Evolutionary conservation across 1,140 invertebrate species (phyloP), one percentile per base, ranked within the genome.

Genomic region (Sarcophaga bullata): DNA sequence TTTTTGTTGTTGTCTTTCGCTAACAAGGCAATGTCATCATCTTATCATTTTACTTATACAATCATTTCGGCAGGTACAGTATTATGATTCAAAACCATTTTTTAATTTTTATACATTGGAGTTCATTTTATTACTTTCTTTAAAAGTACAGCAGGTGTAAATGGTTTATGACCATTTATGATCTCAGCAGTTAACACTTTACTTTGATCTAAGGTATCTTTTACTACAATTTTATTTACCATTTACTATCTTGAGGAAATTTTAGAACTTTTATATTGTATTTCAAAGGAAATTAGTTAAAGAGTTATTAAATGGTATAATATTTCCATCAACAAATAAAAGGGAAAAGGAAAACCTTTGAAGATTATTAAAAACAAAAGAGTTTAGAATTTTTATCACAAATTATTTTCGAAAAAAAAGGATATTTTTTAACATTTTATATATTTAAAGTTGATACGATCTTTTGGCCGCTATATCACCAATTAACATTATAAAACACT

Each of bases 281-380:
- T 68, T 68, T 68, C n/a, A 68, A 68, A 6, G 19, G 62, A 68
- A 68, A 68, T 68, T 68, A 8, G 19, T 68, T 68, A 52, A 17
- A 19, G 17, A 78, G 75, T 78, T 78, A 78, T 52, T 78, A 78
- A 78, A 11, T n/a, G 8, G 17, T 78, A 52, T 78, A 25, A 52
- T 78, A 25, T 78, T 78, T 50, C 13, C 47, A 48, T n/a, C 48
- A 78, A 73, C 25, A 25, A 52, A 0, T 37, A 37, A 37, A 37
- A 37, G 25, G 25, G 25, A 37, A 37, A 37, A 37, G 19, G 19
- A 72, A 25, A 17, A 72, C 19, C 58, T 19, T 19, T 72, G 62
- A 25, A 17, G 17, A 25, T 25, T 25, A 17, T 72, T 25, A 25
- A 72, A 72, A 72, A 72, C 62, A 3, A 54, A 54, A 54, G 1